A percentile compares a stretch with the other conserved stretches of the same genome.
Conservation (phyloP, 2,888 invertebrate genomes). For the Maniola hyperantus region DNA sequence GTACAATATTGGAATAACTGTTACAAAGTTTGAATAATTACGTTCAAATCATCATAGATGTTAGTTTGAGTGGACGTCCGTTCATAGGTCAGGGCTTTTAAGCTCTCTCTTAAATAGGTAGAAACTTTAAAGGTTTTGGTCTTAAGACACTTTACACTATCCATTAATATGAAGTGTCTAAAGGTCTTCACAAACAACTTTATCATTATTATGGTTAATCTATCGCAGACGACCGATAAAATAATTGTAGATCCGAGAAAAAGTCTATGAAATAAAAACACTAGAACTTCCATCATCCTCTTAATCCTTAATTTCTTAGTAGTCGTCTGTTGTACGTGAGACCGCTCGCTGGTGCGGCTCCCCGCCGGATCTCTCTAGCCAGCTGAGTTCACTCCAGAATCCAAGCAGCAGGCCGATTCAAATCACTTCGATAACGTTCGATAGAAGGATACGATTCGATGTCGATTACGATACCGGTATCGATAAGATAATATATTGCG, state of each 20-base stretch:
- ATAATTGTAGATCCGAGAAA: neutral
- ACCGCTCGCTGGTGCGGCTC: too few species aligned
- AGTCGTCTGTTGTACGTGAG: too few species aligned
- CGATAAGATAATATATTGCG: too few species aligned
- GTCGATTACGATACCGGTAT: too few species aligned
- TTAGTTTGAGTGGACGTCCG: neutral
- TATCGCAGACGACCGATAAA: neutral
- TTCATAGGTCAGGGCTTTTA: neutral
- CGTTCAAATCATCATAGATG: neutral
- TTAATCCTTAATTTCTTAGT: too few species aligned
- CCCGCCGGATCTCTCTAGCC: too few species aligned
- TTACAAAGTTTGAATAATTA: constrained; percentile 5
- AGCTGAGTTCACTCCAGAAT: too few species aligned
- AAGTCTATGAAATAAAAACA: neutral
- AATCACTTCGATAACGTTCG: too few species aligned
- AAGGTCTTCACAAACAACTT: neutral
- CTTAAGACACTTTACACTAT: neutral
- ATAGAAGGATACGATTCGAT: too few species aligned
- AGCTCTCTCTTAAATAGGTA: neutral
- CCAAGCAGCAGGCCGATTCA: too few species aligned
- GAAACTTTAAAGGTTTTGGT: neutral
- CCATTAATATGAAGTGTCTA: too few species aligned
- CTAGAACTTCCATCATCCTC: too few species aligned
- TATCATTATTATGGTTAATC: neutral
- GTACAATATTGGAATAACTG: constrained; percentile 20